phyloP scores from a whole-genome alignment of 2,113 vertebrate species.

The Osmerus eperlanus region DNA sequence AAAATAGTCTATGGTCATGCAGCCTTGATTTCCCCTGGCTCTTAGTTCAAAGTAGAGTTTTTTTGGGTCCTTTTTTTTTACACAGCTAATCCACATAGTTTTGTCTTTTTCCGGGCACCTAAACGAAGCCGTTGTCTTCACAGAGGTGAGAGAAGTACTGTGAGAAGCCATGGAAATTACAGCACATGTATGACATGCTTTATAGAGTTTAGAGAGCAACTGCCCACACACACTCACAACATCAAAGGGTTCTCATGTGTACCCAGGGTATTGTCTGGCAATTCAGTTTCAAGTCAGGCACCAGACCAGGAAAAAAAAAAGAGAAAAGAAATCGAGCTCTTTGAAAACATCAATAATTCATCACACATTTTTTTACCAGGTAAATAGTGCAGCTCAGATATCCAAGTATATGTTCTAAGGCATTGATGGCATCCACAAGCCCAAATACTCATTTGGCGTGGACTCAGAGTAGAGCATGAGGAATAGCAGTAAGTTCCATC shows the following conservation, averaged over 20 bases:
- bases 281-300: constrained; percentile 8
- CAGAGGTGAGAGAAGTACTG: not conserved
- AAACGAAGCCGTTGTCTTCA: not conserved
- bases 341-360: constrained; percentile 33
- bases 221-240: constrained; percentile 5
- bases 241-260: not conserved
- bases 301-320: not conserved
- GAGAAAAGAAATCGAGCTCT: constrained; percentile 3
- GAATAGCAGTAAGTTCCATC: too few relatives aligned
- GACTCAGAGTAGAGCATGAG: too few relatives aligned
- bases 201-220: not conserved
- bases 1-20: not conserved
- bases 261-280: not conserved
- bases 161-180: not conserved
- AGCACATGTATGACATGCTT: not conserved
- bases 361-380: constrained; percentile 13
- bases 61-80: not conserved
- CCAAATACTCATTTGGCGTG: too few relatives aligned
- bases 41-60: too few relatives aligned
- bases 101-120: not conserved
- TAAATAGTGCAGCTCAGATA: constrained; percentile 4
- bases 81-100: not conserved
- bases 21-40: constrained; percentile 1
- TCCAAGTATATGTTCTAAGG: not conserved
- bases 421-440: not conserved